Base-by-base conservation (phyloP, 2,113 vertebrate species). In the Alethe castanea region DNA sequence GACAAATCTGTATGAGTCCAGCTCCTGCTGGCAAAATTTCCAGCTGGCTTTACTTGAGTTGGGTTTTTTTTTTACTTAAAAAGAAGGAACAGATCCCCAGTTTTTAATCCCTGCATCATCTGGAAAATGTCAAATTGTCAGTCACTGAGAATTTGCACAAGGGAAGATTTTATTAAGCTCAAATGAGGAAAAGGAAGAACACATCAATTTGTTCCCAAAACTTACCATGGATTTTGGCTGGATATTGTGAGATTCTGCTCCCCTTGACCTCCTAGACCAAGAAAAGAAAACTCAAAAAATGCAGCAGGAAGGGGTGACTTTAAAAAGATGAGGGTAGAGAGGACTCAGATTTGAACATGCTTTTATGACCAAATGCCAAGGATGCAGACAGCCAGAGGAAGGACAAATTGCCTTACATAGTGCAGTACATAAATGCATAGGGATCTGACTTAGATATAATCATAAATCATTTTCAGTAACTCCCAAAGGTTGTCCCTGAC, bases 131-230 rank as follows among this genome's bases (percentile, higher is more conserved):
- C 71, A 81, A 88, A 36, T 74, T 91, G 59, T 70, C 0, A 0
- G 73, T 88, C 7, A 0, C 26, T 73, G 38, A 73, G 52, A 90
- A 90, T 78, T 90, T 86, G 29, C 33, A 81, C 71, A 77, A 56
- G 22, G 6, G 29, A 85, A 88, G 24, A 24, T 79, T 88, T 88
- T 88, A 62, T 82, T 90, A 81, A 70, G 28, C 28, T 86, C 36
- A 90, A 93, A 92, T n/a, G 14, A 80, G 44, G 54, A 91, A 90
- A 93, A 90, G 38, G 23, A 87, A 91, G 50, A 88, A 86, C 26
- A 59, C 5, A 56, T 64, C 8, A 11, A 17, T 90, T 86, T 94
- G 33, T 77, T 78, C 79, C 62, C 40, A 38, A 86, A 92, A 93
- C 24, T 82, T 88, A 44, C 13, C 38, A 29, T 0, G 1, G 38